Conservation (phyloP, 2,797 vertebrate species). For the Phalloptychus januarius region DNA sequence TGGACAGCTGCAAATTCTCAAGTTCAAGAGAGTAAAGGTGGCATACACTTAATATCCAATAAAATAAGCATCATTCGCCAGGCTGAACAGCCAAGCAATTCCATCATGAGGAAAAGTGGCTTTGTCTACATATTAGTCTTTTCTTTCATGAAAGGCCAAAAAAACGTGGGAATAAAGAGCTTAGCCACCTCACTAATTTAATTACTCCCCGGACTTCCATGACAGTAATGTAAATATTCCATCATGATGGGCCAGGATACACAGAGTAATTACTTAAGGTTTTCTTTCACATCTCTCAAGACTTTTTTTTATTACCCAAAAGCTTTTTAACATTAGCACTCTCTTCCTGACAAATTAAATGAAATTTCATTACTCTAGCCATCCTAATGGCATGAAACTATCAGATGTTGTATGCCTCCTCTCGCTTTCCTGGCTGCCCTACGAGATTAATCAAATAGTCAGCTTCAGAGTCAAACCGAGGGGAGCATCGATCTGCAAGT, state of each 20-base stretch:
- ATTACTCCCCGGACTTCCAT: constrained; percentile 91
- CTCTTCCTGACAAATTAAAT: constrained; percentile 99
- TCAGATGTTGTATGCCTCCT: constrained; percentile 85
- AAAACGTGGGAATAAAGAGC: constrained; percentile 87
- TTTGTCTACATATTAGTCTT: constrained; percentile 77
- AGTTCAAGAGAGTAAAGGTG: constrained; percentile 66
- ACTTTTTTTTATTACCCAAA: constrained; percentile 87
- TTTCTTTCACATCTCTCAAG: constrained; percentile 90
- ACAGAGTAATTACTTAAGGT: constrained; percentile 98
- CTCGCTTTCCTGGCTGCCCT: constrained; percentile 80
- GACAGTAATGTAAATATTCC: constrained; percentile 99
- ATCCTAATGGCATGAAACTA: constrained; percentile 96
- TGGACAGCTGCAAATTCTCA: constrained; percentile 34
- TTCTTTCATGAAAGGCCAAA: constrained; percentile 69
- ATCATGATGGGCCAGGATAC: constrained; percentile 90
- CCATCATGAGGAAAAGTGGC: constrained; percentile 75
- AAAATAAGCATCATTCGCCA: constrained; percentile 67
- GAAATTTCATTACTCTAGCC: constrained; percentile 99
- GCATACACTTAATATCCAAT: constrained; percentile 64
- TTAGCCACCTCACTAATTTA: constrained; percentile 92
- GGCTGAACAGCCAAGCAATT: constrained; percentile 70
- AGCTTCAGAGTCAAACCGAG: constrained; percentile 81
- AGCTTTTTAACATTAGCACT: constrained; percentile 99
- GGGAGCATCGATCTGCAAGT: constrained; percentile 80
- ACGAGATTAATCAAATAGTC: constrained; percentile 87